Base-by-base conservation (phyloP, 2,113 vertebrate species). In the Grammomys surdaster region DNA sequence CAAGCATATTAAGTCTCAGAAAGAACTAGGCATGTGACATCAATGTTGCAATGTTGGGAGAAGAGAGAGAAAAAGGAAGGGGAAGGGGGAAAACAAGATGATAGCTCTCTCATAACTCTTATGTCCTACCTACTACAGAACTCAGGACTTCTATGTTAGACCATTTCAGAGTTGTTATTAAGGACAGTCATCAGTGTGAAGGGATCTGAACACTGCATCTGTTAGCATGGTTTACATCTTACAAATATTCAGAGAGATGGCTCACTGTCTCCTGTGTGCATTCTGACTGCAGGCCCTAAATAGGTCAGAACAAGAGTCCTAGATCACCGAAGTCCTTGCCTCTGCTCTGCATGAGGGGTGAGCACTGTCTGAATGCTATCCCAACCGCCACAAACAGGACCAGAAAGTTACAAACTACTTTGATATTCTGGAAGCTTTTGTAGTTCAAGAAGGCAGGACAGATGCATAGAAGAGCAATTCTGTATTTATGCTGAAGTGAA, bases 11-110 rank as follows among this genome's bases (percentile, higher is more conserved):
- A 36, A 16, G 19, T 36, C 12, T 76, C 4, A 70, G 24, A 81
- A n/a, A 16, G 26, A 26, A 28, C 7, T 14, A 11, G 8, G 43
- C 33, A 20, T 22, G 40, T 8, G 28, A 46, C 1, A 0, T n/a
- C 56, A 43, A 31, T 46, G 76, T 46, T 78, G 54, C 16, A n/a
- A 1, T 5, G 14, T 46, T 63, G 26, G 5, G 46, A n/a, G 51
- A 48, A 40, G 60, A 69, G 26, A 46, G 2, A 16, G n/a, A 56
- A 36, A 17, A 56, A 88, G n/a, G 22, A 51, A n/a, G 9, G 10
- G 75, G n/a, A 67, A 26, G 56, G 33, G 16, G 13, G 7, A 40
- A 28, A n/a, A 28, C 4, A 70, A 46, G 58, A 46, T 17, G 9
- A n/a, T 22, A 13, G 20, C 9, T 26, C 31, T 5, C n/a, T 90